Base-by-base conservation (phyloP, 1,140 invertebrate genomes). In the Stegodyphus dumicola region DNA sequence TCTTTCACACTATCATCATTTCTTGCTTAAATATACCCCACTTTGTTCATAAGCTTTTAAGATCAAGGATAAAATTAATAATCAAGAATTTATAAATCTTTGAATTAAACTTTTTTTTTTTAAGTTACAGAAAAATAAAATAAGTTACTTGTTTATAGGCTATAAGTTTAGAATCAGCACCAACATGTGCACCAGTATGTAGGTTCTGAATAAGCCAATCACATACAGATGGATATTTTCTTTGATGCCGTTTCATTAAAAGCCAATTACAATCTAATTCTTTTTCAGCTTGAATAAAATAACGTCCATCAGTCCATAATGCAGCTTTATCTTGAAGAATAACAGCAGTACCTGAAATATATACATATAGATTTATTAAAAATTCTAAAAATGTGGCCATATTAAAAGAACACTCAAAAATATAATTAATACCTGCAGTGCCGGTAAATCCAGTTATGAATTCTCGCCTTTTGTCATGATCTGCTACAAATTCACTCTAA, bases 221-320 rank as follows among this genome's bases (percentile, higher is more conserved):
- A 1, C 92, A 92, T 89, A 94, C 92, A 0, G 93, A 93, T 2
- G 93, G 94, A 0, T 94, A 95, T 0, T 93, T 92, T 0, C 93
- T 90, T n/a, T 95, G 88, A 49, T 93, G 94, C 65, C 92, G 91
- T 89, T 94, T 93, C 95, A 97, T 96, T 0, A 97, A 89, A 0
- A 92, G 93, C 95, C 95, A 96, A 60, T 92, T 92, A 54, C 78
- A 81, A 87, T 94, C 93, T 0, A 95, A 90, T 88, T 96, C 92
- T 67, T 92, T 89, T 73, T 91, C 89, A 1, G 95, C 95, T 92
- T 99, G 98, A n/a, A 96, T 91, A 90, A 94, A 97, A 90, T 99
- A 99, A 48, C 98, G 91, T 0, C 97, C 97, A 92, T 99, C 98
- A 1, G 97, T 99, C 98, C 98, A 99, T 4, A 99, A 89, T 0